Evolutionary conservation across 2,113 vertebrate genomes (phyloP).

Genomic region (Coregonus clupeaformis): DNA sequence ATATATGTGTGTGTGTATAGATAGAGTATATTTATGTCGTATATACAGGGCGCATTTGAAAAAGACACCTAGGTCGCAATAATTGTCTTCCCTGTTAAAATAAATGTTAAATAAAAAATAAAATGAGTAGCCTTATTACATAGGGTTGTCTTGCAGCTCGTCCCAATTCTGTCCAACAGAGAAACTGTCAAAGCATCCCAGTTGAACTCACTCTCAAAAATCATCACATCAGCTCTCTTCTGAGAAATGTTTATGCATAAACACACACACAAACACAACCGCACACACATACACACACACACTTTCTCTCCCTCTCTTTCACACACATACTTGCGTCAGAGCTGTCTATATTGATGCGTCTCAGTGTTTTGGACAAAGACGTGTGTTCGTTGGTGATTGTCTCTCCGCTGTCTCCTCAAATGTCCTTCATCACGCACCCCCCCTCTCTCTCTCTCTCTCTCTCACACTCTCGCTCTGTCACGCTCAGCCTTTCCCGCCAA

Average conservation of each 20-base stretch:
- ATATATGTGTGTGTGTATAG: no score
- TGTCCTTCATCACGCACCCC: neutral
- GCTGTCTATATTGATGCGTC: neutral
- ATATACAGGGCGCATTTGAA: no score
- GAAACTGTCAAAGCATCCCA: no score
- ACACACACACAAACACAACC: neutral
- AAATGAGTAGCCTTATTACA: no score
- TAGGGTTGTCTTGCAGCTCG: no score
- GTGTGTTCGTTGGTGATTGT: neutral
- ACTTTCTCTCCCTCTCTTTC: neutral
- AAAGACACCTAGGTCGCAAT: no score
- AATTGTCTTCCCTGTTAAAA: no score
- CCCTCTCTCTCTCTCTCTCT: slow-evolving; percentile 52
- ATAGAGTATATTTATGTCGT: no score
- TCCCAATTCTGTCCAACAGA: no score
- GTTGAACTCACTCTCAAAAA: no score
- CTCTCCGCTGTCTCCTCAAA: neutral
- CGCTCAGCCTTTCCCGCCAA: slow-evolving; percentile 51
- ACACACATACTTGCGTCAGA: neutral
- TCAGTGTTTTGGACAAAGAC: neutral
- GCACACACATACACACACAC: neutral
- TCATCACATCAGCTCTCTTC: no score
- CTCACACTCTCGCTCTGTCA: slow-evolving; percentile 50
- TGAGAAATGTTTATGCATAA: neutral
- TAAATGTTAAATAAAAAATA: no score